Evolutionary conservation across 2,888 invertebrate species (phyloP).

Genomic region (Empis livida): DNA sequence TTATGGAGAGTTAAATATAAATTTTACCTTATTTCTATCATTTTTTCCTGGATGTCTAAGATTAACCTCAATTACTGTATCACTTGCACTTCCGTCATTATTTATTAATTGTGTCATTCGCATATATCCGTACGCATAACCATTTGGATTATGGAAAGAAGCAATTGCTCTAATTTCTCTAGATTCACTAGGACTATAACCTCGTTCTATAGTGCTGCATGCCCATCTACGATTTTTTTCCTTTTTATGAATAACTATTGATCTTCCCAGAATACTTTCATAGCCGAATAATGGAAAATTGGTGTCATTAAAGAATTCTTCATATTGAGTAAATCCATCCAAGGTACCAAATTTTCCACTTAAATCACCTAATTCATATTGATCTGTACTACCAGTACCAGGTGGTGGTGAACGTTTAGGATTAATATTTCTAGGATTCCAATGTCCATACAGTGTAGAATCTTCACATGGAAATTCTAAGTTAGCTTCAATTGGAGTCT

Average conservation of each 20-base stretch:
- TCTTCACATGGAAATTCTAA: conserved; percentile 79
- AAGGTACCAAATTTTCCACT: conserved; percentile 76
- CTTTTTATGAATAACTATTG: conserved; percentile 69
- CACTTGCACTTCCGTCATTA: conserved; percentile 72
- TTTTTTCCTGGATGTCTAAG: conserved; percentile 74
- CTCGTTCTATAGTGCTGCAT: conserved; percentile 73
- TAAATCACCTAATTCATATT: conserved; percentile 75
- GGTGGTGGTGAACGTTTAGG: conserved; percentile 47
- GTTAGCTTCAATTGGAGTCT: conserved; percentile 73
- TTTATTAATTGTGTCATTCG: conserved; percentile 82
- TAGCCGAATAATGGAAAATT: conserved; percentile 70
- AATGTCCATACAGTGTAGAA: conserved; percentile 69
- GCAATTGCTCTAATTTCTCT: conserved; percentile 75
- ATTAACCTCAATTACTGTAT: conserved; percentile 82
- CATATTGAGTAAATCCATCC: conserved; percentile 46
- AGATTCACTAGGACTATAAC: conserved; percentile 78
- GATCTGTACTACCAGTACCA: conserved; percentile 60
- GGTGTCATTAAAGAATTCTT: conserved; percentile 59
- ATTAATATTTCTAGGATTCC: conserved; percentile 69
- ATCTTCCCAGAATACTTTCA: conserved; percentile 71
- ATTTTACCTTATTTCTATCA: conserved; percentile 60
- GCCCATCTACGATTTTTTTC: conserved; percentile 56
- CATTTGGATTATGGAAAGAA: conserved; percentile 74
- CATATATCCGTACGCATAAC: conserved; percentile 70
- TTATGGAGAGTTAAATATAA: neutral